Percentiles rank a stretch among this genome's conserved stretches.
Conservation (phyloP, 2,888 invertebrate genomes). For the Phyto melanocephala region DNA sequence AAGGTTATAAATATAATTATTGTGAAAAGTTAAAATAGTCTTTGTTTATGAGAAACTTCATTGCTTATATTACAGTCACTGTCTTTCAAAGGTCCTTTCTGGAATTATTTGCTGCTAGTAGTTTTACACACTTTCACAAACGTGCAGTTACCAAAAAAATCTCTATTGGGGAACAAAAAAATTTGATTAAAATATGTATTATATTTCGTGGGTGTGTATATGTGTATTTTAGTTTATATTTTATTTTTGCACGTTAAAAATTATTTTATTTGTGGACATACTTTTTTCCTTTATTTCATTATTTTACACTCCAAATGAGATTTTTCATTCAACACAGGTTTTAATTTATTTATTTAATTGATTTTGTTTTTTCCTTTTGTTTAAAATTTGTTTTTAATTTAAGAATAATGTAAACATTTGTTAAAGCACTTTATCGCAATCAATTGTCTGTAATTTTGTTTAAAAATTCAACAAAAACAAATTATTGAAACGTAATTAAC, state of each 20-base stretch:
- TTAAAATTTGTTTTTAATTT: constrained; percentile 11
- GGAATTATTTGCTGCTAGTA: no score
- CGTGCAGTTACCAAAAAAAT: constrained; percentile 40
- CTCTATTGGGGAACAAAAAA: no score
- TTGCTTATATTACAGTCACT: no score
- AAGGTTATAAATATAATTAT: no score
- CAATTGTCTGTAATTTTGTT: not conserved
- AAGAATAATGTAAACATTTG: not conserved
- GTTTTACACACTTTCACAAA: no score
- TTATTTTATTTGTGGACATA: not conserved
- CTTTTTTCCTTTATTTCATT: not conserved
- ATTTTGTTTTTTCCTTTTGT: not conserved
- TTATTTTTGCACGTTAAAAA: not conserved
- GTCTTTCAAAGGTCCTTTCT: no score
- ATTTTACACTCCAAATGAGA: not conserved
- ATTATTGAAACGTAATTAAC: constrained; percentile 29
- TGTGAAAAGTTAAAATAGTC: no score
- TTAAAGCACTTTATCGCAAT: constrained; percentile 10
- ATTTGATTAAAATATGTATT: not conserved
- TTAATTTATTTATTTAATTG: constrained; percentile 25
- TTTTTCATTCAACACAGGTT: constrained; percentile 13
- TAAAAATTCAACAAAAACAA: not conserved
- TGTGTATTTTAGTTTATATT: no score
- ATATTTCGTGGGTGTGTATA: no score
- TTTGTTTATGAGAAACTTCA: no score